phyloP scores from a whole-genome alignment of 1,140 invertebrate genomes.

The Hydropsyche tenuis region DNA sequence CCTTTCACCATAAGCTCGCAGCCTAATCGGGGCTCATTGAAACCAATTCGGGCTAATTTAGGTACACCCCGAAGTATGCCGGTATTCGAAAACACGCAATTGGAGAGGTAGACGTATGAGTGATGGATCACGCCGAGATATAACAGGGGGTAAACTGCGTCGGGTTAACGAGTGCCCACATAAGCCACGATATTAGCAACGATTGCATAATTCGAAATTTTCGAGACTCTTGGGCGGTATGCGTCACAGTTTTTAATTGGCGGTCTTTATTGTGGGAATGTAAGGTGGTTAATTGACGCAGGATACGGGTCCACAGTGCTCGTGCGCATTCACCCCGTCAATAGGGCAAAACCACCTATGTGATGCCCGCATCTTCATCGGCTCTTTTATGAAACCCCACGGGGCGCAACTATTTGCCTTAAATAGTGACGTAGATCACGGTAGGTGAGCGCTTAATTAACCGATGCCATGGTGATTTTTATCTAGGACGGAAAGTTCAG shows the following conservation, averaged over 20 bases:
- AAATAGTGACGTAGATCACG: slow-evolving; percentile 8
- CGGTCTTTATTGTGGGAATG: slow-evolving; percentile 43
- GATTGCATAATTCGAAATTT: too few relatives aligned
- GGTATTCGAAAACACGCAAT: slow-evolving; percentile 38
- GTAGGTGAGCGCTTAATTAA: slow-evolving; percentile 35
- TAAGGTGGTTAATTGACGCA: slow-evolving; percentile 47
- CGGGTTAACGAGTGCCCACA: slow-evolving; percentile 34
- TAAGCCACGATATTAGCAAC: too few relatives aligned
- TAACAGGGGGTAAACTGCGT: slow-evolving; percentile 44
- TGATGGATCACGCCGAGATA: slow-evolving; percentile 47
- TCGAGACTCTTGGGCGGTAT: too few relatives aligned
- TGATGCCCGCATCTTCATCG: slow-evolving; percentile 43
- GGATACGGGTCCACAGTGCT: slow-evolving; percentile 35
- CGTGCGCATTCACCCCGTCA: slow-evolving; percentile 37
- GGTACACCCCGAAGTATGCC: slow-evolving; percentile 34
- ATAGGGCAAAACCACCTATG: slow-evolving; percentile 48
- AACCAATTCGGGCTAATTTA: slow-evolving; percentile 51
- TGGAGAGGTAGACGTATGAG: slow-evolving; percentile 47
- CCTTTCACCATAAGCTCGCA: not conserved
- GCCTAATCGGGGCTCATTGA: slow-evolving; percentile 50
- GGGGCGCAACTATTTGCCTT: slow-evolving; percentile 6
- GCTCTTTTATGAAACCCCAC: slow-evolving; percentile 3
- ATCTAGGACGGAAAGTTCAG: slow-evolving; percentile 34
- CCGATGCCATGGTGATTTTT: slow-evolving; percentile 40
- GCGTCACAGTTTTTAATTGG: slow-evolving; percentile 36